Evolutionary conservation across 1,140 invertebrate genomes (phyloP), one percentile per base, ranked within the genome.

Genomic region (Batillaria attramentaria): DNA sequence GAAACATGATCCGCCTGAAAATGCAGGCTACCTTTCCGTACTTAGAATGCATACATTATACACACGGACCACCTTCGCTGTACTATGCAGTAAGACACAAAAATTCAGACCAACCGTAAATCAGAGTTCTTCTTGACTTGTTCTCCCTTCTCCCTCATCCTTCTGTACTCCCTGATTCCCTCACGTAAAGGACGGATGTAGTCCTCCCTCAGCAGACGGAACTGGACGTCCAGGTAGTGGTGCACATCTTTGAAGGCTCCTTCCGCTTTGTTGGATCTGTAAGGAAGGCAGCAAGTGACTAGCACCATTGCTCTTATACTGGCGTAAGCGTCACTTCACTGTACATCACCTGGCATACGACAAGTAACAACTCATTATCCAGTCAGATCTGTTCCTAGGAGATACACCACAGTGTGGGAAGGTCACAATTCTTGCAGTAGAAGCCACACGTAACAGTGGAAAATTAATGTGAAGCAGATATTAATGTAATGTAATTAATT

Each of bases 191-290:
- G 90, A 20, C 82, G 79, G 72, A 91, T 75, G 75, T 91, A 91
- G 83, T 97, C 95, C 91, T 96, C 95, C 13, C 94, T 88, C 39
- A 96, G 87, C 2, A 96, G 89, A 24, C 94, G 89, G 85, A 95
- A 95, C 82, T 97, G 95, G 0, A 94, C 92, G 84, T 96, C 94
- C 16, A 97, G 88, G 86, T 97, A 97, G 83, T 95, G 93, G 33
- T 94, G 91, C 0, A 93, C 91, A 86, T 92, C 73, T 31, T 42
- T 37, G 60, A 75, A 78, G 2, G 46, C 46, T 24, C 80, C 77
- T 42, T 70, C 72, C 20, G 20, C 39, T 57, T 74, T 72, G 37
- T 50, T 78, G 37, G 31, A 28, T 41, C 70, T 68, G 46, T 3
- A 24, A 20, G n/a, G 3, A 1, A n/a, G n/a, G n/a, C n/a, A n/a